Conservation (phyloP, 92 coral and sea anemone genomes). For the Parazoanthus swiftii region DNA sequence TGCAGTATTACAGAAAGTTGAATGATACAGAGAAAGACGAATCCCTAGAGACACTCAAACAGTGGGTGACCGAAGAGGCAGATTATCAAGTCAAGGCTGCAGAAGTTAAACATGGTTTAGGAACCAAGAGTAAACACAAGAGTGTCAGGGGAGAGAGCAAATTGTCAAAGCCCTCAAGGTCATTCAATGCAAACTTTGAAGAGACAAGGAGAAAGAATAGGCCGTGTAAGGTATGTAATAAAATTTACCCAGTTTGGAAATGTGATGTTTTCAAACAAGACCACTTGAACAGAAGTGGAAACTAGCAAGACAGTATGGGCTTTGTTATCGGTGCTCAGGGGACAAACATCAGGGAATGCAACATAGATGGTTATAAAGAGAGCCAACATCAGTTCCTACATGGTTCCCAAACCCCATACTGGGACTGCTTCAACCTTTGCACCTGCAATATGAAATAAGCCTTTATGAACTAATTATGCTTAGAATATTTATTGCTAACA, state of each 20-base stretch:
- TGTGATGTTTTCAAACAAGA: conserved; percentile 51
- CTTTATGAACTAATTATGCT: too few species aligned
- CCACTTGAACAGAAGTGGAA: conserved; percentile 53
- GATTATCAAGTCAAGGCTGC: conserved; percentile 63
- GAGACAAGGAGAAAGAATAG: conserved; percentile 26
- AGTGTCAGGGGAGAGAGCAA: conserved; percentile 29
- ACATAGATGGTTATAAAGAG: conserved; percentile 35
- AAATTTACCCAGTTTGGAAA: conserved; percentile 55
- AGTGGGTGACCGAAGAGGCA: conserved; percentile 67
- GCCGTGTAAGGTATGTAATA: conserved; percentile 48
- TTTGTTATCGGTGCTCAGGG: conserved; percentile 60
- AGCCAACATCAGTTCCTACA: conserved; percentile 38
- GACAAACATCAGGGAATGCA: conserved; percentile 52
- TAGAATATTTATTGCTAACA: too few species aligned
- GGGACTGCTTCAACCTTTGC: too few species aligned
- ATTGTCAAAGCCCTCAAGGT: neutral
- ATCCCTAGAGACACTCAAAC: conserved; percentile 53
- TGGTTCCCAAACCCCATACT: neutral
- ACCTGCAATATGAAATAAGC: too few species aligned
- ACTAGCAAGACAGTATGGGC: conserved; percentile 53
- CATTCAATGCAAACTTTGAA: conserved; percentile 6
- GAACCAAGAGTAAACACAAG: neutral
- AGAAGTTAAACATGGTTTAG: conserved; percentile 53
- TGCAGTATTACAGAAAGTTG: conserved; percentile 51
- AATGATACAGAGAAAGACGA: conserved; percentile 47